Evolutionary conservation across 1,140 invertebrate genomes (phyloP).

Genomic region (Linepithema humile): DNA sequence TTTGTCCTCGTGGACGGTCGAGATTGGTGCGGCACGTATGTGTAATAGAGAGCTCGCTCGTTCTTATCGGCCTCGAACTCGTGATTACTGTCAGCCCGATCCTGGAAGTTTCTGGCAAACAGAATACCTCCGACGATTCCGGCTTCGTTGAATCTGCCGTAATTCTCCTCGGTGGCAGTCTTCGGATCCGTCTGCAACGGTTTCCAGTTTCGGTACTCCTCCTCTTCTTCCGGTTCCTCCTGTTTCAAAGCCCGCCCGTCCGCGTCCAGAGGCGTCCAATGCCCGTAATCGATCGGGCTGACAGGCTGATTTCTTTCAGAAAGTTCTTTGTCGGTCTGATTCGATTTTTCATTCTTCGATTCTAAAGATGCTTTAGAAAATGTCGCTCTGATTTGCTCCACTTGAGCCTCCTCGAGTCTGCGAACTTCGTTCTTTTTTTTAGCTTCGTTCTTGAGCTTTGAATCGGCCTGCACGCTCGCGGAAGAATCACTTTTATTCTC

Average conservation of each 20-base stretch:
- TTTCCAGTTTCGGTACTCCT: slow-evolving; percentile 76
- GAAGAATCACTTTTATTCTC: neutral
- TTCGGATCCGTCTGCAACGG: slow-evolving; percentile 55
- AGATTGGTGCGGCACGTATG: slow-evolving; percentile 75
- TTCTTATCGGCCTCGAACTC: slow-evolving; percentile 21
- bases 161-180: slow-evolving; percentile 20
- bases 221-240: slow-evolving; percentile 44
- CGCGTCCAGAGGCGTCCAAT: slow-evolving; percentile 73
- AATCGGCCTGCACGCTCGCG: neutral
- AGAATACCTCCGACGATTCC: slow-evolving; percentile 52
- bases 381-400: slow-evolving; percentile 64
- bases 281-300: slow-evolving; percentile 71
- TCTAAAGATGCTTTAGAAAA: slow-evolving; percentile 36
- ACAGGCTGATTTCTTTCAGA: neutral
- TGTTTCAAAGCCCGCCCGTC: slow-evolving; percentile 60
- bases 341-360: neutral
- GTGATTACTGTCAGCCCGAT: slow-evolving; percentile 66
- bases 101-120: slow-evolving; percentile 63
- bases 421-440: slow-evolving; percentile 60
- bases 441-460: neutral
- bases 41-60: slow-evolving; percentile 49
- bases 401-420: slow-evolving; percentile 66
- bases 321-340: neutral
- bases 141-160: slow-evolving; percentile 20
- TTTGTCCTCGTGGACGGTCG: slow-evolving; percentile 76